A percentile compares a stretch with the other conserved stretches of the same genome.
These are phyloP conservation scores for Cyprinodon variegatus DNA, from an alignment of 2,113 vertebrate species.

Conservation along the genomic window DNA sequence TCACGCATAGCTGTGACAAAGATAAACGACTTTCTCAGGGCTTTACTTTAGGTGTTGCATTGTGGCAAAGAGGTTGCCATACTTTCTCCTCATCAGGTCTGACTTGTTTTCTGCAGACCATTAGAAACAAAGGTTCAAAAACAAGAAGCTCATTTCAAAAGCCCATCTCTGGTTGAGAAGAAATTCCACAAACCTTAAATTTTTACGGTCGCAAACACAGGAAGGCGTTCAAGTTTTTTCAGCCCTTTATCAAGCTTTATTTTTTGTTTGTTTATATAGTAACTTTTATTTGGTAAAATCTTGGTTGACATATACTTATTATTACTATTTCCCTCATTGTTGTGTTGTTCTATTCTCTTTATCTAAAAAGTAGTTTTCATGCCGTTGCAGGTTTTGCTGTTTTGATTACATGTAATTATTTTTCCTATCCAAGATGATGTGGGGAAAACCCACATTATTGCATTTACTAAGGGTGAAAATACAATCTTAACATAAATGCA, in stretches of 20 bases:
- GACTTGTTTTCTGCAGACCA: constrained; percentile 12
- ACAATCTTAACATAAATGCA: too few species aligned
- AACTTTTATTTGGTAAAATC: too few species aligned
- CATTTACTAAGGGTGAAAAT: too few species aligned
- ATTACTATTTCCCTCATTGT: too few species aligned
- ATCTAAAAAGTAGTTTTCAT: too few species aligned
- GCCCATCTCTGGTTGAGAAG: constrained; percentile 15
- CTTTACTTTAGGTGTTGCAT: constrained; percentile 13
- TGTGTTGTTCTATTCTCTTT: too few species aligned
- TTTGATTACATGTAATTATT: too few species aligned
- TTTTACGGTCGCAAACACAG: constrained; percentile 3
- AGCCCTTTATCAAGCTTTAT: neutral
- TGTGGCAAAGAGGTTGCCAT: neutral
- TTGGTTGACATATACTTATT: too few species aligned
- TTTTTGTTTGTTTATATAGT: neutral
- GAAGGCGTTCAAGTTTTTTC: constrained; percentile 11
- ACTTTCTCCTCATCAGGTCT: constrained; percentile 26
- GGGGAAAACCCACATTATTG: too few species aligned
- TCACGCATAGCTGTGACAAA: constrained; percentile 28
- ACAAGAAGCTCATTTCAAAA: constrained; percentile 13
- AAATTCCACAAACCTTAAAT: constrained; percentile 44
- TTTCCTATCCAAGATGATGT: too few species aligned
- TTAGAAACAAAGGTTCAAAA: constrained; percentile 7
- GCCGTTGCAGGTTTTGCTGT: too few species aligned
- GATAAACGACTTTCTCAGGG: constrained; percentile 17